Conservation (phyloP, 2,797 vertebrate species). For the Phoeniculus purpureus region DNA sequence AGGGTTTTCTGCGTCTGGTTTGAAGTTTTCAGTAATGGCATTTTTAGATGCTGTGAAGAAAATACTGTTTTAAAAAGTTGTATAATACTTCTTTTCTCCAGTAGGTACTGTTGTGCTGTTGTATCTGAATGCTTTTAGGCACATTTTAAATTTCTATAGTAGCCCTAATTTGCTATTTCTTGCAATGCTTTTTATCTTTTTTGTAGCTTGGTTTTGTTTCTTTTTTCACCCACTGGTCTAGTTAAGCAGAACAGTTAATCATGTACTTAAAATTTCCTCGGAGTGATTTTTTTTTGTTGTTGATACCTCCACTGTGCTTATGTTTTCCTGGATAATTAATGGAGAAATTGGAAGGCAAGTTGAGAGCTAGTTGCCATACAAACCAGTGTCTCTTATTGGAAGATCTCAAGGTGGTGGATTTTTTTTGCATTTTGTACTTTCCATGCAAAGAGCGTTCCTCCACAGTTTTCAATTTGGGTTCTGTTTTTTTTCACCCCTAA, state of each 20-base stretch:
- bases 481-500: neutral
- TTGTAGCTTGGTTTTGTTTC: neutral
- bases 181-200: neutral
- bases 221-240: neutral
- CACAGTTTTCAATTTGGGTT: neutral
- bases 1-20: neutral
- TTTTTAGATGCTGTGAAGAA: neutral
- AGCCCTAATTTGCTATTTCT: neutral
- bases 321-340: neutral
- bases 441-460: neutral
- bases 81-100: neutral
- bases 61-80: neutral
- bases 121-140: neutral
- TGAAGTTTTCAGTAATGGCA: neutral
- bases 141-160: neutral
- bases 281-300: neutral
- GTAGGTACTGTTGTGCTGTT: neutral
- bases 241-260: neutral
- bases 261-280: neutral
- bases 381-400: neutral
- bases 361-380: neutral
- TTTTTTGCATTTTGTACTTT: neutral
- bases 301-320: neutral
- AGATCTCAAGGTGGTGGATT: neutral
- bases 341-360: neutral